Evolutionary conservation across 2,888 invertebrate species (phyloP).

Genomic region (Pardosa pseudoannulata): DNA sequence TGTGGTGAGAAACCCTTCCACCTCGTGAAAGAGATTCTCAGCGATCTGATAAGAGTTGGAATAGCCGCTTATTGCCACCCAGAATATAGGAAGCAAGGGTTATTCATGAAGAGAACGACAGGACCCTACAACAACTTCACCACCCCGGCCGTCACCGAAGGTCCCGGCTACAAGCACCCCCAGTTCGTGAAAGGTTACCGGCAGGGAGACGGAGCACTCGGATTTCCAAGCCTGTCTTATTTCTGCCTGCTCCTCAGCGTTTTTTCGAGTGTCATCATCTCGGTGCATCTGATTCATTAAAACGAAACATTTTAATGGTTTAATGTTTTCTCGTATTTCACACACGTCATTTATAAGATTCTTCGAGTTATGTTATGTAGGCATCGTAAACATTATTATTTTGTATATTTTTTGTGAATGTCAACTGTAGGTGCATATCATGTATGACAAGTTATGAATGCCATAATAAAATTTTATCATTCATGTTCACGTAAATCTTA

Average conservation of each 20-base stretch:
- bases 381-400: too few relatives aligned
- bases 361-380: too few relatives aligned
- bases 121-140: background rate
- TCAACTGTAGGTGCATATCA: too few relatives aligned
- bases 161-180: background rate
- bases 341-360: background rate
- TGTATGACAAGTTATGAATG: too few relatives aligned
- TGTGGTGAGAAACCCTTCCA: conserved; percentile 51
- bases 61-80: conserved; percentile 48
- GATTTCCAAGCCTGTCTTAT: background rate
- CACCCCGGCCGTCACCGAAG: background rate
- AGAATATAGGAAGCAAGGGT: conserved; percentile 29
- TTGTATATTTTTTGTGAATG: too few relatives aligned
- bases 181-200: conserved; percentile 52
- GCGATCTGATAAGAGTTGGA: conserved; percentile 37
- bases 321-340: background rate
- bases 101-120: conserved; percentile 12
- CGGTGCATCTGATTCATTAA: background rate
- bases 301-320: background rate
- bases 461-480: too few relatives aligned
- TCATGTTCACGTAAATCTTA: too few relatives aligned
- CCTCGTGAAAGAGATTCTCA: conserved; percentile 46
- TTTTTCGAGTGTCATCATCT: background rate
- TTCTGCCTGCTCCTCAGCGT: background rate
- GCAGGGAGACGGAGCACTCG: background rate